Evolutionary conservation across 1,140 invertebrate species (phyloP).

Genomic region (Yoshiicerus persimilis): DNA sequence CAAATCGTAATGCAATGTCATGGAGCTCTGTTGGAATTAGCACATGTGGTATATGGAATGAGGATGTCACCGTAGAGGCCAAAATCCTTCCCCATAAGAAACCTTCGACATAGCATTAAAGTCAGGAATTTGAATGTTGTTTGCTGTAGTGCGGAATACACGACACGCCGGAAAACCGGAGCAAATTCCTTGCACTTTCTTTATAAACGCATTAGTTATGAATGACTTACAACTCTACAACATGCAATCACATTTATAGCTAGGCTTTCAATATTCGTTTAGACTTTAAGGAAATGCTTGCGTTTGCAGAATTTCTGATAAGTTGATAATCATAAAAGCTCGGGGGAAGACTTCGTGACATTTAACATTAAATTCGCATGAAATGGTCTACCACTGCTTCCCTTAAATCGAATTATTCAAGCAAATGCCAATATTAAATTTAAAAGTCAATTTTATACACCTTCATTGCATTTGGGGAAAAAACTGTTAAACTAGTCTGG

Average conservation of each 20-base stretch:
- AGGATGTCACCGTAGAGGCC: not conserved
- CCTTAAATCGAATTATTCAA: not conserved
- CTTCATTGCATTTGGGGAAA: not conserved
- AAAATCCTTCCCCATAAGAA: not conserved
- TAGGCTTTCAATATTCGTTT: not conserved
- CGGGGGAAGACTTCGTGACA: not conserved
- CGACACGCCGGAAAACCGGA: no score
- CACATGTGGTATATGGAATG: not conserved
- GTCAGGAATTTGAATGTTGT: no score
- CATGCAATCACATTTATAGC: not conserved
- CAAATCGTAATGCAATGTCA: not conserved
- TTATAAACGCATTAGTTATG: not conserved
- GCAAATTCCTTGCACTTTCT: not conserved
- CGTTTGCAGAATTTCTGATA: not conserved
- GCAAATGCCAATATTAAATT: not conserved
- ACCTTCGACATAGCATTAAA: no score
- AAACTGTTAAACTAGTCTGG: not conserved
- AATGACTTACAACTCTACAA: not conserved
- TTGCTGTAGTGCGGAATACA: no score
- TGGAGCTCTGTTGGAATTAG: not conserved
- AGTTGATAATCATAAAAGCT: not conserved
- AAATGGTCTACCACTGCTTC: not conserved
- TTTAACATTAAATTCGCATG: not conserved
- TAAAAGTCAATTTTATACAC: not conserved
- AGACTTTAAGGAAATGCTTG: not conserved